Base-by-base conservation (phyloP, 2,888 invertebrate genomes). In the Rapana venosa region DNA sequence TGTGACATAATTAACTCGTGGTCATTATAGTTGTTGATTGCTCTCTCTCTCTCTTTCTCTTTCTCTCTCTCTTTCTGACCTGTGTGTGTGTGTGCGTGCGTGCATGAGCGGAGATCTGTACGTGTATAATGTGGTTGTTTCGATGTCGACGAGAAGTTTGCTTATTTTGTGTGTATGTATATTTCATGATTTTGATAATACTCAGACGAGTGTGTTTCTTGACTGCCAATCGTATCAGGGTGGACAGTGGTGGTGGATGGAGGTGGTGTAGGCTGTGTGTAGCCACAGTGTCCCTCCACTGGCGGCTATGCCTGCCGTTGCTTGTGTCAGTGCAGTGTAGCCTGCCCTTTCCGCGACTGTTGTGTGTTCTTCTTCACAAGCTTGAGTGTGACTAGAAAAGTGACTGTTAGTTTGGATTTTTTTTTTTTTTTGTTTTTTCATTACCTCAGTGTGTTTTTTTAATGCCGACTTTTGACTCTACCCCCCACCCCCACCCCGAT, bases 191-290 rank as follows among this genome's bases (percentile, higher is more conserved):
- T 35, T 32, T 88, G 88, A 88, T 83, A 88, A 88, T 88, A 88
- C 88, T 88, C 88, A 88, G 88, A 83, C 35, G 35, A 83, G 61
- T 83, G 79, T 87, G 70, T 87, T 30, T 87, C 26, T 74, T 83
- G 36, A 47, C 81, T 83, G 81, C 81, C 81, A 35, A 17, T 35
- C 17, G 79, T 22, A 22, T 35, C 79, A 79, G 79, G 47, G 36
- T 83, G 30, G 81, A 74, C 22, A n/a, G 74, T 8, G 22, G 36
- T 13, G 0, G 35, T 11, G 32, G 81, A 17, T 0, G 35, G 81
- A 83, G 36, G 81, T 83, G 81, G 47, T 6, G 22, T 22, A 22
- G 22, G 77, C 32, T 32, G 17, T 79, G 4, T 4, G 4, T n/a
- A 26, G 13, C 35, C 35, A 13, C 81, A 15, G 13, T 83, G 47